Evolutionary conservation across 2,888 invertebrate genomes (phyloP).

Genomic region (Cryptocheilus praepositus): DNA sequence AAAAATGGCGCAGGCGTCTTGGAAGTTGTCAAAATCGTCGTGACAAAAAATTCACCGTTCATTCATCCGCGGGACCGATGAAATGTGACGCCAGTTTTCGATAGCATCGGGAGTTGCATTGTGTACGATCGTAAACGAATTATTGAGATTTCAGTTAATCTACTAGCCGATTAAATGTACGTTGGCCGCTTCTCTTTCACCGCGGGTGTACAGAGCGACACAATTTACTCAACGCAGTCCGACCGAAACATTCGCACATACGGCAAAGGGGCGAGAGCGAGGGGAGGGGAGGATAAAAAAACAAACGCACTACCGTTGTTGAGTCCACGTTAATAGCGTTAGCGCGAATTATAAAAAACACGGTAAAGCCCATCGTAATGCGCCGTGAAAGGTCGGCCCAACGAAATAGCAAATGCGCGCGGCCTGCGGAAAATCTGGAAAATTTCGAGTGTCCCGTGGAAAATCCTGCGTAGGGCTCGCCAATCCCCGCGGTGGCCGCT

Average conservation of each 20-base stretch:
- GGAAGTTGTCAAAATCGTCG: no score
- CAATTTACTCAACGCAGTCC: neutral
- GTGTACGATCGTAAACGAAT: slow-evolving; percentile 31
- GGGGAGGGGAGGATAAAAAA: slow-evolving; percentile 24
- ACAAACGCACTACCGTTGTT: slow-evolving; percentile 20
- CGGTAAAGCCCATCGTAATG: slow-evolving; percentile 40
- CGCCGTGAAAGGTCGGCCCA: slow-evolving; percentile 45
- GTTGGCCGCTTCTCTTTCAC: neutral
- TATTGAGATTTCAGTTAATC: slow-evolving; percentile 38
- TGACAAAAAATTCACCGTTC: no score
- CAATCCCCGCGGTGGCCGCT: slow-evolving; percentile 38
- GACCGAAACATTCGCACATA: neutral
- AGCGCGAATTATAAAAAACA: slow-evolving; percentile 54
- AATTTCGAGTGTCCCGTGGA: slow-evolving; percentile 37
- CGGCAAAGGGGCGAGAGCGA: neutral
- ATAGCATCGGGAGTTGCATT: neutral
- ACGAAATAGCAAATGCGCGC: slow-evolving; percentile 16
- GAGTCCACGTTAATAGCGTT: slow-evolving; percentile 37
- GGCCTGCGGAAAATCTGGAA: slow-evolving; percentile 22
- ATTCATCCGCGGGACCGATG: no score
- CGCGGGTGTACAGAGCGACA: neutral
- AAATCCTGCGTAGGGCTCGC: slow-evolving; percentile 38
- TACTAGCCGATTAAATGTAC: slow-evolving; percentile 32
- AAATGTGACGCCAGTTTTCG: no score
- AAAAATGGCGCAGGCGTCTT: no score